A percentile compares a stretch with the other conserved stretches of the same genome.
Evolutionary conservation across 2,113 vertebrate genomes (phyloP).

Genomic region (Bufo bufo): DNA sequence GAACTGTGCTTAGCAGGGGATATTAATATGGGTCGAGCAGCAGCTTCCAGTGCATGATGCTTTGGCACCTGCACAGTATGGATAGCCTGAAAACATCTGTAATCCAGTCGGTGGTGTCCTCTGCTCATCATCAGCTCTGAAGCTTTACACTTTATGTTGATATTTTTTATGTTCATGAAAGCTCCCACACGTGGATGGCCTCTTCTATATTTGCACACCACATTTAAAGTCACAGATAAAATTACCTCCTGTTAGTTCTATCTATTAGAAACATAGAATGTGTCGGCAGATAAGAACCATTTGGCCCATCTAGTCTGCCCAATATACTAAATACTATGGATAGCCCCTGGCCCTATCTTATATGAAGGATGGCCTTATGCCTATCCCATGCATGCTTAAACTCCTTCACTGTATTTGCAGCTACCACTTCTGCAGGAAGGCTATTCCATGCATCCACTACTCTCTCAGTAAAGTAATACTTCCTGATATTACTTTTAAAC

Average conservation of each 20-base stretch:
- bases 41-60: neutral
- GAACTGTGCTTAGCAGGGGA: constrained; percentile 51
- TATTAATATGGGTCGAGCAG: constrained; percentile 41
- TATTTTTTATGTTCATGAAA: neutral
- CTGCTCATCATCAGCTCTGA: constrained; percentile 33
- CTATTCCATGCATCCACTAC: no score
- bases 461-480: no score
- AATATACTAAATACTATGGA: no score
- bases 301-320: no score
- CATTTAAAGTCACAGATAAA: neutral
- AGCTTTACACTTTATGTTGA: constrained; percentile 1
- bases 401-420: no score
- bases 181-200: neutral
- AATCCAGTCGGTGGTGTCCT: neutral
- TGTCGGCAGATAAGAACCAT: no score
- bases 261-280: no score
- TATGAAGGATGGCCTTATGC: no score
- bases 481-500: no score
- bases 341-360: no score
- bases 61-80: constrained; percentile 18
- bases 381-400: no score
- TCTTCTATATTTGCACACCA: neutral
- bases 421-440: no score
- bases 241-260: neutral
- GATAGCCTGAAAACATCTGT: constrained; percentile 37